These are phyloP conservation scores for Hydrotaea diabolus DNA, from an alignment of 2,888 invertebrate species.

Conservation along the genomic window DNA sequence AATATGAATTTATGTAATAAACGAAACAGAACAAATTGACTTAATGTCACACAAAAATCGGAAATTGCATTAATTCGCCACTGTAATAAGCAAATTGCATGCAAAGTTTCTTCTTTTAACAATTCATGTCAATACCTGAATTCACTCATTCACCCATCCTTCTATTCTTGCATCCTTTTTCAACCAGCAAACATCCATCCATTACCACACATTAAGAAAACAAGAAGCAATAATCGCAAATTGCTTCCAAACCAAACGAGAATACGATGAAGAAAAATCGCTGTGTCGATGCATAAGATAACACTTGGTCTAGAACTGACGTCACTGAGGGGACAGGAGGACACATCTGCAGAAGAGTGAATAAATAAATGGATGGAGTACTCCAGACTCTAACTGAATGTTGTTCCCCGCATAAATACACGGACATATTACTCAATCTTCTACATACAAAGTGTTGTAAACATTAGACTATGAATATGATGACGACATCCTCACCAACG, in stretches of 20 bases:
- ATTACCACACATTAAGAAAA: slow-evolving; percentile 35
- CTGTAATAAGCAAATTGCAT: slow-evolving; percentile 30
- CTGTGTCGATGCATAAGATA: slow-evolving; percentile 54
- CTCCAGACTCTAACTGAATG: slow-evolving; percentile 47
- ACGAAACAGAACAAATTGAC: too few species aligned
- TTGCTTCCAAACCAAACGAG: slow-evolving; percentile 62
- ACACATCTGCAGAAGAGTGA: slow-evolving; percentile 43
- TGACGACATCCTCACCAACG: slow-evolving; percentile 1
- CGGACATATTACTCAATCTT: slow-evolving; percentile 34
- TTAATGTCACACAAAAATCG: background rate
- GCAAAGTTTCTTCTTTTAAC: background rate
- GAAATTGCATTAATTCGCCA: slow-evolving; percentile 9
- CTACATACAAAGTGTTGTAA: slow-evolving; percentile 31
- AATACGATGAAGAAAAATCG: slow-evolving; percentile 64
- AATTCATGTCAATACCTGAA: slow-evolving; percentile 53
- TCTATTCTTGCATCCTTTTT: background rate
- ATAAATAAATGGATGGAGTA: slow-evolving; percentile 26
- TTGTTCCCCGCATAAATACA: slow-evolving; percentile 40
- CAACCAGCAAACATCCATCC: slow-evolving; percentile 34
- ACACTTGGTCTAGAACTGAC: slow-evolving; percentile 22
- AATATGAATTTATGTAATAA: too few species aligned
- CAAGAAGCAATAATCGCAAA: slow-evolving; percentile 63
- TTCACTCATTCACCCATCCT: slow-evolving; percentile 38
- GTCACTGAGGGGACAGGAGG: slow-evolving; percentile 25
- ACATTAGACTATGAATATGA: slow-evolving; percentile 38